Evolutionary conservation across 2,888 invertebrate genomes (phyloP), one percentile per base, ranked within the genome.

Genomic region (Meliscaeva auricollis): DNA sequence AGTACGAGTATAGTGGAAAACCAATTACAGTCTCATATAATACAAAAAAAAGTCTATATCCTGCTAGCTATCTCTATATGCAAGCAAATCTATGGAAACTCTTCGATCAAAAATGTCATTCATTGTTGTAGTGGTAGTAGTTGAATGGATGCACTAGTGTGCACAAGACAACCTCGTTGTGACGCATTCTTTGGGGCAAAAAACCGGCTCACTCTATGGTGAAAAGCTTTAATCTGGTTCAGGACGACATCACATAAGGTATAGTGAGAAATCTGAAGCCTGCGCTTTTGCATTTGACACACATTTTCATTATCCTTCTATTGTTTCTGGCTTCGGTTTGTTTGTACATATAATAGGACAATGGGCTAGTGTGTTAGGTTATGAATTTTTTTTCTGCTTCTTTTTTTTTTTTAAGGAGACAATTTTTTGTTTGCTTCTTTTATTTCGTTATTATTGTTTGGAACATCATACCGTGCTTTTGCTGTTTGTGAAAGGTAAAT

Each of bases 281-380:
- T 85, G 85, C 85, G 85, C 85, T 76, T 56, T 85, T 11, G 38
- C 56, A 69, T 72, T 85, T 85, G 85, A 85, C 85, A 85, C 85
- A 85, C 68, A 72, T 85, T 81, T 85, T 72, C 26, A 60, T 52
- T 62, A 69, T 68, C 66, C 79, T 58, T 17, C 13, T 58, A 84
- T 80, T 84, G 76, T 77, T 77, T 56, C 76, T 73, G 60, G 48
- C 32, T 66, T 44, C 58, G 60, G 48, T 46, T 66, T 52, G 50
- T 73, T 48, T 52, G 72, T 38, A 58, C 20, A 41, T 74, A 62
- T 74, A 62, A 50, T 52, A 48, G 52, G 54, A 70, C 41, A 69
- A 52, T 68, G 52, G 52, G 38, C 32, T 22, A 48, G 66, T 75
- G 62, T 73, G 48, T 76, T 38, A 38, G 35, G 35, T 38, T 80